Evolutionary conservation across 2,888 invertebrate genomes (phyloP), one percentile per base, ranked within the genome.

Genomic region (Cerastis rubricosa): DNA sequence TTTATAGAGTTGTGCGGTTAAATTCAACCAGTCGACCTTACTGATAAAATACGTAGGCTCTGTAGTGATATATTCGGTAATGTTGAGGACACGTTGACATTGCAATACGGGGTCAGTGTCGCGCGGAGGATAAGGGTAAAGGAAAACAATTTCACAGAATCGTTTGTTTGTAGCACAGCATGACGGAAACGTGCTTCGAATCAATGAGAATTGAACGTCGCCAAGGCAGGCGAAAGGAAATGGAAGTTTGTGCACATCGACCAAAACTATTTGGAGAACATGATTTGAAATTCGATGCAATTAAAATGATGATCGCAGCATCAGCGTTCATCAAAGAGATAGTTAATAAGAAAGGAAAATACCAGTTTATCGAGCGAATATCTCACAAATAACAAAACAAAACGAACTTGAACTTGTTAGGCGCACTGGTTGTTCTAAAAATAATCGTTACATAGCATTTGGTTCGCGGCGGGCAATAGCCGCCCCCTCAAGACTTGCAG

Each of bases 51-150:
- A 85, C 76, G 89, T 85, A 78, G 69, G 81, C 90, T 89, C 79
- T 64, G 76, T 88, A 89, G 89, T 86, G 81, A 86, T 87, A 86
- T 85, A 89, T 90, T 90, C 85, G 87, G 89, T 84, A 87, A 87
- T 82, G 86, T 85, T 86, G 86, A 74, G 83, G 87, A 90, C 90
- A 89, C 78, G 91, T 89, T 90, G 93, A 88, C 95, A 94, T 95
- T 95, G 95, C 87, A 87, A 88, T 92, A 93, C 80, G 92, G 87
- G 94, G 95, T 95, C 95, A 95, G 94, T 95, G 95, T 91, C 94
- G 73, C 71, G 85, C 83, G 57, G 86, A 91, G 90, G 92, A 90
- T 91, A 90, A 84, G 70, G 76, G 86, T 84, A 85, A 88, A 91
- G 92, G 93, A 94, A 94, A 94, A 93, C 89, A 89, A 92, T 92